These are phyloP conservation scores for Sarcoramphus papa DNA, from an alignment of 2,797 vertebrate species.

Conservation along the genomic window DNA sequence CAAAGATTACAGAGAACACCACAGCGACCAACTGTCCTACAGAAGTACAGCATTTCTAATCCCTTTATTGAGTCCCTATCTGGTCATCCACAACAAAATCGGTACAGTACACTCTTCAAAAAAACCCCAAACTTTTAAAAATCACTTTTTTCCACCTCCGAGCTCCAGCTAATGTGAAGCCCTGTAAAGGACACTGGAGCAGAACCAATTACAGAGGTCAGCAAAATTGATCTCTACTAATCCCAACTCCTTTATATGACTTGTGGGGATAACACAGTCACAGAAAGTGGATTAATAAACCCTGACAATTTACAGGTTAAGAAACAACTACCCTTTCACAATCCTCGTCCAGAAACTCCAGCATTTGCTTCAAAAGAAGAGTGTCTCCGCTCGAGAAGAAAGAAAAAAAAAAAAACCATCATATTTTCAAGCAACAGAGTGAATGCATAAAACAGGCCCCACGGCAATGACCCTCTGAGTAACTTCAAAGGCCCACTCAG, in stretches of 20 bases:
- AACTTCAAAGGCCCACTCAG: neutral
- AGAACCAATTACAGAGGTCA: slow-evolving; percentile 15
- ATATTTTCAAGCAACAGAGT: neutral
- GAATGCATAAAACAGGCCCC: neutral
- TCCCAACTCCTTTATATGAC: neutral
- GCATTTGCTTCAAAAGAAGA: neutral
- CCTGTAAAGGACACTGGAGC: neutral
- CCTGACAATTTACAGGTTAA: neutral
- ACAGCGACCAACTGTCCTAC: neutral
- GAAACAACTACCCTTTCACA: neutral
- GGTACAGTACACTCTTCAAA: neutral
- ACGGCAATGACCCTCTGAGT: neutral
- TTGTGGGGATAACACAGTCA: neutral
- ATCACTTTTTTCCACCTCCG: neutral
- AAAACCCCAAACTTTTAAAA: neutral
- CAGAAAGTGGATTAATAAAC: slow-evolving; percentile 13
- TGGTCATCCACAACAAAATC: neutral
- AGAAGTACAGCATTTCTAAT: neutral
- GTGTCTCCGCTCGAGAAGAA: neutral
- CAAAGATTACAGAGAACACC: neutral
- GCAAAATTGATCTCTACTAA: slow-evolving; percentile 15
- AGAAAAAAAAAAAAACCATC: neutral
- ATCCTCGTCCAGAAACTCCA: neutral
- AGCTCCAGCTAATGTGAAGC: neutral
- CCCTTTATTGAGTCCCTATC: neutral